Conservation (phyloP, 2,797 vertebrate genomes). For the Thunnus albacares region DNA sequence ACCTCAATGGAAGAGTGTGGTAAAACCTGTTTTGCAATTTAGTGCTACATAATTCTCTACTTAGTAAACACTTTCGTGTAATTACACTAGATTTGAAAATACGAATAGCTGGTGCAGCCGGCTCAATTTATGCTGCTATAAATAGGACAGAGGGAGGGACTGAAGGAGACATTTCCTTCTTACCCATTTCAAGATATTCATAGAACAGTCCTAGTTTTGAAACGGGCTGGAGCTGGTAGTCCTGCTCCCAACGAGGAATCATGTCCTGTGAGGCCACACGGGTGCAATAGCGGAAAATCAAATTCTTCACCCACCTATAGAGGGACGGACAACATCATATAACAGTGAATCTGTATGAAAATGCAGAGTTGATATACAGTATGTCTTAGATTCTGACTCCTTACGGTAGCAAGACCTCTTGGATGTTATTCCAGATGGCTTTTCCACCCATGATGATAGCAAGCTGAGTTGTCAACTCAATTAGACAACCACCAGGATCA, state of each 20-base stretch:
- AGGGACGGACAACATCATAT: not conserved
- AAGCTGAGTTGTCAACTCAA: conserved; percentile 95
- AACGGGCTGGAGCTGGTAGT: conserved; percentile 91
- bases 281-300: conserved; percentile 86
- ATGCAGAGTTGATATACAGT: too few relatives aligned
- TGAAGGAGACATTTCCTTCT: conserved; percentile 44
- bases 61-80: not conserved
- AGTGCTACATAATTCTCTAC: not conserved
- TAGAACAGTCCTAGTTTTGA: conserved; percentile 93
- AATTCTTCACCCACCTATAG: conserved; percentile 93
- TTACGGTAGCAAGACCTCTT: conserved; percentile 96
- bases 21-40: conserved; percentile 1
- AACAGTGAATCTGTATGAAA: too few relatives aligned
- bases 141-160: not conserved
- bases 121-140: not conserved
- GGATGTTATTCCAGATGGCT: conserved; percentile 97
- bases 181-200: conserved; percentile 98
- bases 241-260: conserved; percentile 94
- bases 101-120: not conserved
- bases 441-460: conserved; percentile 96
- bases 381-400: conserved; percentile 62
- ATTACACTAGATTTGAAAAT: not conserved
- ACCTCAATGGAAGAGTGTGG: not conserved
- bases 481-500: conserved; percentile 94
- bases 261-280: conserved; percentile 81